These are phyloP conservation scores for Pyrgus malvae DNA, from an alignment of 2,888 invertebrate species.

Conservation along the genomic window DNA sequence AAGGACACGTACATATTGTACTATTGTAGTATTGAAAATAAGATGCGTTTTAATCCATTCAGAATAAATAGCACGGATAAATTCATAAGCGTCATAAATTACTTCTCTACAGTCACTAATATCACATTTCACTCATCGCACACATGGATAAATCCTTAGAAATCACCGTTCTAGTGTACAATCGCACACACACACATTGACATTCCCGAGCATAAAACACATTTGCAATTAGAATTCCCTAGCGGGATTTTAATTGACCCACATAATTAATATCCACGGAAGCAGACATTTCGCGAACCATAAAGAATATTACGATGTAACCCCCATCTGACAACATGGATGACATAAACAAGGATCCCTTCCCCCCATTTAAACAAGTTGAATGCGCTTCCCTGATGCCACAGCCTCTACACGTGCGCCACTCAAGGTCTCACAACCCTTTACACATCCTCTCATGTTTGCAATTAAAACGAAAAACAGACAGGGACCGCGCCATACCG, in stretches of 20 bases:
- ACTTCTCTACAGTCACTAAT: neutral
- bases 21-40: too few species aligned
- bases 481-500: slow-evolving; percentile 42
- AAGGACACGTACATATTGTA: too few species aligned
- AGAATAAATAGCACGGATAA: too few species aligned
- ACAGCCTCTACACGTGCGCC: slow-evolving; percentile 69
- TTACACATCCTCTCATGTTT: slow-evolving; percentile 75
- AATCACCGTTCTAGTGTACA: neutral
- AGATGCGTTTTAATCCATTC: too few species aligned
- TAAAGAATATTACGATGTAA: slow-evolving; percentile 37
- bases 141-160: slow-evolving; percentile 7
- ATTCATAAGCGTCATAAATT: too few species aligned
- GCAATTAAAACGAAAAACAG: slow-evolving; percentile 81
- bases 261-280: slow-evolving; percentile 40
- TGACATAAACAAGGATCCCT: slow-evolving; percentile 61
- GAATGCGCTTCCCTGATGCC: slow-evolving; percentile 65
- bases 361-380: slow-evolving; percentile 68
- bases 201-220: slow-evolving; percentile 6
- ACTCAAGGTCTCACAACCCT: slow-evolving; percentile 79
- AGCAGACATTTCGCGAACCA: slow-evolving; percentile 35
- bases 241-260: slow-evolving; percentile 40
- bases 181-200: slow-evolving; percentile 5
- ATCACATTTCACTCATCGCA: neutral
- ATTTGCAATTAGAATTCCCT: slow-evolving; percentile 26
- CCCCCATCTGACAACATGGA: slow-evolving; percentile 51